phyloP scores from a whole-genome alignment of 2,888 invertebrate genomes.

The Parelbella ahira region DNA sequence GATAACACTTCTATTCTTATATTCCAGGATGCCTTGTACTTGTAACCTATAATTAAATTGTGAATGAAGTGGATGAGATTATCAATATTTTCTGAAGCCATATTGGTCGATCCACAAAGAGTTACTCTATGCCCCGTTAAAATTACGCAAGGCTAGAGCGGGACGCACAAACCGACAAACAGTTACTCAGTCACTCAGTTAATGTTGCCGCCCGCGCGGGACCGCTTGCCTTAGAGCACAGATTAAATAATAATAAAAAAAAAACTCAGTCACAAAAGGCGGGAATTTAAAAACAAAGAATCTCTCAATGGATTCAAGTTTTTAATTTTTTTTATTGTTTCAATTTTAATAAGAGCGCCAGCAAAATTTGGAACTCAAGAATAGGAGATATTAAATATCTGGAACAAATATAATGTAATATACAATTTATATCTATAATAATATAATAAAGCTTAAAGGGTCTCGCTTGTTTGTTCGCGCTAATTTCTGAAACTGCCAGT shows the following conservation, averaged over 20 bases:
- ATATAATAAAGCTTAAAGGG: too few species aligned
- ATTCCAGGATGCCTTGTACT: too few species aligned
- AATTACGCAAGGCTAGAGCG: slow-evolving; percentile 68
- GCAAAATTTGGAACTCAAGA: slow-evolving; percentile 89
- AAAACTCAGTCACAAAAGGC: slow-evolving; percentile 39
- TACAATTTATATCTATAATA: too few species aligned
- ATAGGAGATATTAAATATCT: slow-evolving; percentile 85
- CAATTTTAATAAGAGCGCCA: slow-evolving; percentile 82
- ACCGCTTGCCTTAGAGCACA: slow-evolving; percentile 35
- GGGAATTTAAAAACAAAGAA: slow-evolving; percentile 29
- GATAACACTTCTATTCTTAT: too few species aligned
- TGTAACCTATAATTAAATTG: too few species aligned
- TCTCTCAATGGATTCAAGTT: too few species aligned
- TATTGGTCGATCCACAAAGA: slow-evolving; percentile 59
- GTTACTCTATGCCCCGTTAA: slow-evolving; percentile 74
- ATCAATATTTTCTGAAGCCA: too few species aligned
- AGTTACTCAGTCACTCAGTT: slow-evolving; percentile 39
- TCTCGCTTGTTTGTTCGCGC: too few species aligned
- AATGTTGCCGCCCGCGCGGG: slow-evolving; percentile 54
- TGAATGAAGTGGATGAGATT: too few species aligned
- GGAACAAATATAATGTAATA: too few species aligned
- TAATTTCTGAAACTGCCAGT: too few species aligned
- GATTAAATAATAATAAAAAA: slow-evolving; percentile 23
- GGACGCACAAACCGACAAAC: slow-evolving; percentile 54
- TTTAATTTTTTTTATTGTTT: too few species aligned